A percentile compares a stretch with the other conserved stretches of the same genome.
phyloP scores from a whole-genome alignment of 2,888 invertebrate species.

The Chaitophorus viminalis region DNA sequence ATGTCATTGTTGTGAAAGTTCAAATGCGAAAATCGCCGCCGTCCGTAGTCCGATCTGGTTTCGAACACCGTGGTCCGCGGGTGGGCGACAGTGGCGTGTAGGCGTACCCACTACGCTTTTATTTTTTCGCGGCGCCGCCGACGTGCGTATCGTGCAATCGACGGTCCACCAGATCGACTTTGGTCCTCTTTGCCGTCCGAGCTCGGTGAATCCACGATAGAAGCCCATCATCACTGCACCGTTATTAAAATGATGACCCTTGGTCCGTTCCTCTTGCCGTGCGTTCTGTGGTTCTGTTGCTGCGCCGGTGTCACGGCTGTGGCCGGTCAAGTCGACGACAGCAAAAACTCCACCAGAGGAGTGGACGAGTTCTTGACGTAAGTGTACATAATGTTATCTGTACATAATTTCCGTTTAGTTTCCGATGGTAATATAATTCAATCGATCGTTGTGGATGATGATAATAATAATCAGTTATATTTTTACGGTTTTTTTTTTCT shows the following conservation, averaged over 20 bases:
- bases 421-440: too few relatives aligned
- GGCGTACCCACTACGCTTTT: background rate
- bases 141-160: background rate
- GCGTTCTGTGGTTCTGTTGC: background rate
- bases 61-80: background rate
- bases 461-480: too few relatives aligned
- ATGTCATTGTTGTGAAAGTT: constrained; percentile 30
- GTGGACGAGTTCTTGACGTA: constrained; percentile 51
- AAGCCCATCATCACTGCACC: too few relatives aligned
- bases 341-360: background rate
- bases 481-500: too few relatives aligned
- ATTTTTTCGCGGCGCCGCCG: background rate
- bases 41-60: background rate
- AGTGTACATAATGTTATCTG: background rate
- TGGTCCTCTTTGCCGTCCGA: background rate
- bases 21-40: background rate
- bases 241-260: too few relatives aligned
- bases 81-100: background rate
- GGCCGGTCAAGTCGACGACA: background rate
- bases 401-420: too few relatives aligned
- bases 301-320: background rate
- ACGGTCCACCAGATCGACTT: background rate
- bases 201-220: background rate
- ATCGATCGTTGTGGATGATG: background rate
- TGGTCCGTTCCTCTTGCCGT: background rate